Evolutionary conservation across 92 coral and sea anemone genomes (phyloP).

Genomic region (Muricea muricata): DNA sequence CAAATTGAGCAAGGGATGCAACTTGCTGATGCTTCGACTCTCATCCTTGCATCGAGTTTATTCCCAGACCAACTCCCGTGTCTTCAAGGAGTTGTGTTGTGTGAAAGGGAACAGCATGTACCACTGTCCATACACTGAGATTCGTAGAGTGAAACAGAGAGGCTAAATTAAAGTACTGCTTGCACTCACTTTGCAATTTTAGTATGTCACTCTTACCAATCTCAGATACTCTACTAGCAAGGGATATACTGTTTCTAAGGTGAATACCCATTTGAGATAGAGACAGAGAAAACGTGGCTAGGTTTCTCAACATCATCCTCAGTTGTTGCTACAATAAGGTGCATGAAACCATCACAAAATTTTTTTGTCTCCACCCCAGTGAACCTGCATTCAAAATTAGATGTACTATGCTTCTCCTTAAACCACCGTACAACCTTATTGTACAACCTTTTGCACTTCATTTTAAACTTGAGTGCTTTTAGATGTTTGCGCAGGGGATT

Average conservation of each 20-base stretch:
- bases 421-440: conserved; percentile 74
- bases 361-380: conserved; percentile 77
- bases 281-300: conserved; percentile 38
- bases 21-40: conserved; percentile 74
- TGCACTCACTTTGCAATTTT: conserved; percentile 61
- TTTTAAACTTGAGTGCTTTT: conserved; percentile 67
- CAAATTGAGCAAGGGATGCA: conserved; percentile 66
- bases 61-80: conserved; percentile 65
- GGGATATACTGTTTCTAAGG: conserved; percentile 65
- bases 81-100: conserved; percentile 55
- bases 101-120: conserved; percentile 72
- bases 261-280: conserved; percentile 53
- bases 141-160: conserved; percentile 62
- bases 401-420: conserved; percentile 60
- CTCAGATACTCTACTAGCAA: conserved; percentile 65
- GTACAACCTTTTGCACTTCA: conserved; percentile 73
- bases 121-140: conserved; percentile 75
- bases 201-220: conserved; percentile 63
- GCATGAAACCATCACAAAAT: conserved; percentile 67
- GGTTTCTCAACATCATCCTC: conserved; percentile 57
- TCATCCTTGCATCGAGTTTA: conserved; percentile 68
- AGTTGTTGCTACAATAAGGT: conserved; percentile 53
- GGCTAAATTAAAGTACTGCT: conserved; percentile 63
- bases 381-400: conserved; percentile 66
- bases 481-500: conserved; percentile 69